Evolutionary conservation across 1,140 invertebrate species (phyloP).

Genomic region (Lerema accius): DNA sequence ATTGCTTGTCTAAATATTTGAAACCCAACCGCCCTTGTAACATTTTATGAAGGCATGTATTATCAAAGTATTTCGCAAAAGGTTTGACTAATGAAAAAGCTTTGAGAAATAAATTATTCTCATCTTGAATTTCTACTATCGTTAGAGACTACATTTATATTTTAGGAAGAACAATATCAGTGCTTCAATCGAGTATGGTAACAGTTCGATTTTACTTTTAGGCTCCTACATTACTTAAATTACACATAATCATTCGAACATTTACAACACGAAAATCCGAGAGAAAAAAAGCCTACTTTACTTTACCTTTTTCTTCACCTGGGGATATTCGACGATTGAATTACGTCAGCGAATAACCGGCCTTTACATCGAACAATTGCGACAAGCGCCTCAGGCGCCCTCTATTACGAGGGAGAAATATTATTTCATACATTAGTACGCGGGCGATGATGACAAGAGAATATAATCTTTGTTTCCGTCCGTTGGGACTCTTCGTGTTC

Average conservation of each 20-base stretch:
- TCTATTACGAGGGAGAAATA: constrained; percentile 53
- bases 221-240: not conserved
- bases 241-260: not conserved
- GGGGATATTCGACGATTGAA: constrained; percentile 51
- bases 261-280: constrained; percentile 1
- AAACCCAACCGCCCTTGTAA: constrained; percentile 23
- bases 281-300: constrained; percentile 8
- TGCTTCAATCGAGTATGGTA: too few species aligned
- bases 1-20: constrained; percentile 27
- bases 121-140: not conserved
- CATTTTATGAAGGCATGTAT: constrained; percentile 3
- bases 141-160: too few species aligned
- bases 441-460: constrained; percentile 47
- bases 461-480: constrained; percentile 41
- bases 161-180: too few species aligned
- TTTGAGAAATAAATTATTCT: constrained; percentile 1
- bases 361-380: constrained; percentile 42
- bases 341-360: constrained; percentile 49
- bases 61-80: constrained; percentile 17
- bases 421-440: constrained; percentile 67
- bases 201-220: too few species aligned
- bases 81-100: constrained; percentile 2
- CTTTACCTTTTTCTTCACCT: constrained; percentile 40
- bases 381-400: constrained; percentile 48
- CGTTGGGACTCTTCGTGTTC: constrained; percentile 39